Percentiles rank a stretch among this genome's conserved stretches.
Conservation (phyloP, 1,140 invertebrate genomes). For the Colletes gigas region DNA sequence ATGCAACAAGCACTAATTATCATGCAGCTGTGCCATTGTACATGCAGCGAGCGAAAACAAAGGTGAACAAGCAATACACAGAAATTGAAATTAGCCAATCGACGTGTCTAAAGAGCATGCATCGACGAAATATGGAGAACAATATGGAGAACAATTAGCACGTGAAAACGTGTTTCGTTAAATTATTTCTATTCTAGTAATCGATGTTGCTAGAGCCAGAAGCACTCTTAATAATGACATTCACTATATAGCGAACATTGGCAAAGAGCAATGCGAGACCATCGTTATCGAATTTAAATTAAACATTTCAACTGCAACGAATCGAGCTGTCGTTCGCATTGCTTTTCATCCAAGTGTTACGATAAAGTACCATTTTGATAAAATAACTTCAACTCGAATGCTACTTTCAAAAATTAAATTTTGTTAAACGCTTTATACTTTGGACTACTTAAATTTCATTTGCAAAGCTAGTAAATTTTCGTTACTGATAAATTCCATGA, state of each 20-base stretch:
- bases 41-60: conserved; percentile 32
- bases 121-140: not conserved
- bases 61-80: conserved; percentile 1
- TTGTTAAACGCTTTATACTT: not conserved
- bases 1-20: conserved; percentile 32
- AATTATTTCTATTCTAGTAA: not conserved
- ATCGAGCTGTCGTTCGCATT: conserved; percentile 32
- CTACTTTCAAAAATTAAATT: not conserved
- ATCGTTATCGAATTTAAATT: not conserved
- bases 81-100: not conserved
- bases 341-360: conserved; percentile 27
- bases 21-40: conserved; percentile 28
- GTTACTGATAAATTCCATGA: not conserved
- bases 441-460: not conserved
- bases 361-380: conserved; percentile 27
- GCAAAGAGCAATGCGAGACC: conserved; percentile 26
- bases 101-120: conserved; percentile 1
- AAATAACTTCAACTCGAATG: conserved; percentile 39
- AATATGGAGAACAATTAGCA: not conserved
- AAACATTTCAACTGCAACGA: not conserved
- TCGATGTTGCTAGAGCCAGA: conserved; percentile 20
- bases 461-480: not conserved
- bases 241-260: conserved; percentile 25
- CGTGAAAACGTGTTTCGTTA: not conserved
- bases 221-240: conserved; percentile 47